phyloP scores from a whole-genome alignment of 2,888 invertebrate species.

The Itoplectis maculator region DNA sequence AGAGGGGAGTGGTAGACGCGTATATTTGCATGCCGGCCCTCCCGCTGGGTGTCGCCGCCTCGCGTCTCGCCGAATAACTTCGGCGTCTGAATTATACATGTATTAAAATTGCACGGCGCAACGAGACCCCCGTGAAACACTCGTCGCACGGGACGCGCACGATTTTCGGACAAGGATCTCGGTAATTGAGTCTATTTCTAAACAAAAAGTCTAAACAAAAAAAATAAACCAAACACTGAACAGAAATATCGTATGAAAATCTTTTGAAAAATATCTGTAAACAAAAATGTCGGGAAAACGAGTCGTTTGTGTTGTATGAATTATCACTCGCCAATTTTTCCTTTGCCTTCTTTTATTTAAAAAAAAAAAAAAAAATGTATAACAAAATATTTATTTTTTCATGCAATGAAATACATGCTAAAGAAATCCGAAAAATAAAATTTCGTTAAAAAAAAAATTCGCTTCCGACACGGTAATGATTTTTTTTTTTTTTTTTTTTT shows the following conservation, averaged over 20 bases:
- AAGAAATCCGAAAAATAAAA: too few species aligned
- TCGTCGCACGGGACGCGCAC: not conserved
- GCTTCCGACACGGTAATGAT: not conserved
- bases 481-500: too few species aligned
- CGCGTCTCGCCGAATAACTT: slow-evolving; percentile 46
- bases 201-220: not conserved
- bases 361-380: too few species aligned
- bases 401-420: too few species aligned
- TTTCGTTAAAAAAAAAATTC: too few species aligned
- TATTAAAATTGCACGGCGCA: slow-evolving; percentile 14
- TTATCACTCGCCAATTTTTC: too few species aligned
- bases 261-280: not conserved
- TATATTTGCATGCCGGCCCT: slow-evolving; percentile 51
- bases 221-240: too few species aligned
- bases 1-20: slow-evolving; percentile 65
- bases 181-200: not conserved
- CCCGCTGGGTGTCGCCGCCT: slow-evolving; percentile 36
- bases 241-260: not conserved
- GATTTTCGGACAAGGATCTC: not conserved
- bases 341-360: too few species aligned
- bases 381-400: too few species aligned
- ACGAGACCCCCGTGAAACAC: not conserved
- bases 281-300: too few species aligned
- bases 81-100: slow-evolving; percentile 39
- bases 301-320: too few species aligned